Evolutionary conservation across 2,888 invertebrate genomes (phyloP), one percentile per base, ranked within the genome.

Genomic region (Mimas tiliae): DNA sequence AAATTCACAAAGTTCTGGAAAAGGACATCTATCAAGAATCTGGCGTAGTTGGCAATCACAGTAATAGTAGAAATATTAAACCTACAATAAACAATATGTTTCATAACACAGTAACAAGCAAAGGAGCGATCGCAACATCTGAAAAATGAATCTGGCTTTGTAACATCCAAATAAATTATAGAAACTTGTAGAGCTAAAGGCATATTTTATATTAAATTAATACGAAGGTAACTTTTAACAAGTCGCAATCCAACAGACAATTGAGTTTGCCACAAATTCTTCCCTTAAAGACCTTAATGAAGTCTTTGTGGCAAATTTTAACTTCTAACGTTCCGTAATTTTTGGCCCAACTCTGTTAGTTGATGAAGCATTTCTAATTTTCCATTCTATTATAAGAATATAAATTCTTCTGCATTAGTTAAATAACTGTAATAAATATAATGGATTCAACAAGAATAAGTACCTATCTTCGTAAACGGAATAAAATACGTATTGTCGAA

Each of bases 401-500:
- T 14, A 14, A 33, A 33, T 27, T 48, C 21, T 45, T 0, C 34
- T 11, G 45, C 21, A 33, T 48, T 47, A 27, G 9, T 27, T n/a
- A 48, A n/a, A 58, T 19, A 38, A 48, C 42, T 27, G 47, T 65
- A 58, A 65, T 48, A 38, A 58, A 58, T 62, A 63, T 14, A 27
- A 63, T 27, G 42, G 21, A 48, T 55, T 55, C 55, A 33, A 53
- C 33, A 19, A 62, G 14, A n/a, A 38, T 62, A 62, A 62, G 62
- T 38, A 48, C 21, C n/a, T 14, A 65, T 6, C n/a, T 50, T 50
- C 47, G 34, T 48, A 55, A 48, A 47, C 42, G 64, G 62, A 67
- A 62, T 69, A 48, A 67, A 65, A 68, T 33, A 33, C 62, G 65
- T 62, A 68, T 67, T 66, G 27, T 45, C 65, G 42, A 70, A 71